A percentile compares a stretch with the other conserved stretches of the same genome.
These are phyloP conservation scores for Drosophila burlai DNA, from an alignment of 1,140 invertebrate species.

Conservation along the genomic window DNA sequence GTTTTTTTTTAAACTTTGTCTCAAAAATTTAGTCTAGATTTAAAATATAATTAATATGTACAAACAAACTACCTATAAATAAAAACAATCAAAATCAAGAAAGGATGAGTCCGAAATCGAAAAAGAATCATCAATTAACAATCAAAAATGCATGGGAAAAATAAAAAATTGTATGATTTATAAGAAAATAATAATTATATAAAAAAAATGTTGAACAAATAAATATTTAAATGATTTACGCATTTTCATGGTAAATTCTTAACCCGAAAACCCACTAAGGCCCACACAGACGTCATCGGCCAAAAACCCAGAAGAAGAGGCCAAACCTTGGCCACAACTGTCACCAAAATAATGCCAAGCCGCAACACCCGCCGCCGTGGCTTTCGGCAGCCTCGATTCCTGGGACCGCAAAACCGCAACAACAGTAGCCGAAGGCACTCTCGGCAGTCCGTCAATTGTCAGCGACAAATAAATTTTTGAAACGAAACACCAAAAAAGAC, in stretches of 20 bases:
- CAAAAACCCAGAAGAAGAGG: conserved; percentile 5
- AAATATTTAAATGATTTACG: too few relatives aligned
- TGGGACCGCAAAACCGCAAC: conserved; percentile 30
- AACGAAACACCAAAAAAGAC: conserved; percentile 65
- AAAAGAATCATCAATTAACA: too few relatives aligned
- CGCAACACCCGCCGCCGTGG: conserved; percentile 9
- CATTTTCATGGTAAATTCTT: not conserved
- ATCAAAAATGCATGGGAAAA: too few relatives aligned
- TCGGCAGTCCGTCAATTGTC: conserved; percentile 49
- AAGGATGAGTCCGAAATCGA: too few relatives aligned
- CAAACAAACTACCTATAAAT: too few relatives aligned
- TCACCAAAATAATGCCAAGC: conserved; percentile 65
- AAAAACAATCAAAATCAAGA: too few relatives aligned
- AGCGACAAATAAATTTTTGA: conserved; percentile 68
- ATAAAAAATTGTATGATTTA: too few relatives aligned
- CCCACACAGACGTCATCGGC: conserved; percentile 32
- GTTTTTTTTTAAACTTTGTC: too few relatives aligned
- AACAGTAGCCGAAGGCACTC: conserved; percentile 52
- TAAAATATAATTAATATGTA: too few relatives aligned
- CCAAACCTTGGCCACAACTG: conserved; percentile 37
- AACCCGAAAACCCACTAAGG: not conserved
- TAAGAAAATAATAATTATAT: too few relatives aligned
- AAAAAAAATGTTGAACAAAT: too few relatives aligned
- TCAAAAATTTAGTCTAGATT: too few relatives aligned
- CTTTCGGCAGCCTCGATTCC: conserved; percentile 26